Evolutionary conservation across 2,888 invertebrate genomes (phyloP).

Genomic region (Shargacucullia verbasci): DNA sequence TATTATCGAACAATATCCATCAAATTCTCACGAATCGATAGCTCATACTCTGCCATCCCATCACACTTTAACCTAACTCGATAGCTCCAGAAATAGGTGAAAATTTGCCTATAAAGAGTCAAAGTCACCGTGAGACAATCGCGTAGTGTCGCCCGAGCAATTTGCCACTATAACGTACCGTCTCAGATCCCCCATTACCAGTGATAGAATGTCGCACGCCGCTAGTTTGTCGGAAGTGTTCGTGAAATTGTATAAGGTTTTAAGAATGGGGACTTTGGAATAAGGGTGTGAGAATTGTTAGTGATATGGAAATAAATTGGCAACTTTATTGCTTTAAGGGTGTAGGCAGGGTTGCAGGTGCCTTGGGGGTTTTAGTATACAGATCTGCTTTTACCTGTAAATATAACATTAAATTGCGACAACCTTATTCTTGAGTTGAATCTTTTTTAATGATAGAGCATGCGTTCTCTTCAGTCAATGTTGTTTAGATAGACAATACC

Average conservation of each 20-base stretch:
- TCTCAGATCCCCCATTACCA: conserved; percentile 37
- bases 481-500: too few relatives aligned
- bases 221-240: conserved; percentile 37
- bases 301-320: conserved; percentile 44
- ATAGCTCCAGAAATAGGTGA: conserved; percentile 5
- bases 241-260: conserved; percentile 47
- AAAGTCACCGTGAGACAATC: conserved; percentile 26
- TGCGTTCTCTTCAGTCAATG: too few relatives aligned
- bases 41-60: neutral
- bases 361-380: conserved; percentile 5
- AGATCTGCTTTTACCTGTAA: too few relatives aligned
- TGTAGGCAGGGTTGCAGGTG: conserved; percentile 7
- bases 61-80: neutral
- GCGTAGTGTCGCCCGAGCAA: conserved; percentile 32
- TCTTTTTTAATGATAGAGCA: too few relatives aligned
- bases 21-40: neutral
- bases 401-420: too few relatives aligned
- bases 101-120: conserved; percentile 21
- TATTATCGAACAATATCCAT: neutral
- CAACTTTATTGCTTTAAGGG: conserved; percentile 17
- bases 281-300: conserved; percentile 33
- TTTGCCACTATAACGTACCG: conserved; percentile 30
- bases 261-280: conserved; percentile 33
- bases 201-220: conserved; percentile 37
- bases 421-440: too few relatives aligned